Percentiles rank a stretch among this genome's conserved stretches.
Evolutionary conservation across 2,888 invertebrate genomes (phyloP).

Genomic region (Synanthedon myopaeformis): DNA sequence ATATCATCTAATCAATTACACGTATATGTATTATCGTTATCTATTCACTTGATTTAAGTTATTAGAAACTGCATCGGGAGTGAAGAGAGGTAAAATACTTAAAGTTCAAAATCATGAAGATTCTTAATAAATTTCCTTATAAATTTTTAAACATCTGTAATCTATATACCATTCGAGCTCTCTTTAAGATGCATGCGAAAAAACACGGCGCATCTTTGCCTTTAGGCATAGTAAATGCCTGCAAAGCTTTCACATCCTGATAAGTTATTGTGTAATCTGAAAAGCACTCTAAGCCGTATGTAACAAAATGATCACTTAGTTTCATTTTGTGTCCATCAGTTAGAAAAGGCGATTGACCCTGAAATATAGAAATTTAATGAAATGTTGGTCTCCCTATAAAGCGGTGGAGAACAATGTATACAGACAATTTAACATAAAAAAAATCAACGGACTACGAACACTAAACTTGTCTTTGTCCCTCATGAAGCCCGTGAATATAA

Average conservation of each 20-base stretch:
- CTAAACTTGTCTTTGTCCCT: no score
- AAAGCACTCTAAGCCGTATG: slow-evolving; percentile 4
- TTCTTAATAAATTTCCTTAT: not conserved
- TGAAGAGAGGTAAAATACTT: not conserved
- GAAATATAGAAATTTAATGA: not conserved
- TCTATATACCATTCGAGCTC: slow-evolving; percentile 14
- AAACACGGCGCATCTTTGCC: slow-evolving; percentile 11
- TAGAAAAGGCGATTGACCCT: not conserved
- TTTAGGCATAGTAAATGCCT: slow-evolving; percentile 7
- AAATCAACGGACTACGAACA: no score
- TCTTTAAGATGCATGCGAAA: slow-evolving; percentile 15
- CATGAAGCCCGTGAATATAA: no score
- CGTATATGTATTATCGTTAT: no score
- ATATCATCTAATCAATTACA: no score
- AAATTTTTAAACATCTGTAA: not conserved
- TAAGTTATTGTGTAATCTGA: slow-evolving; percentile 2
- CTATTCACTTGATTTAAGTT: no score
- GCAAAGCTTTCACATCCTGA: slow-evolving; percentile 6
- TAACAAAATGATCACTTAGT: slow-evolving; percentile 5
- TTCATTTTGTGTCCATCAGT: slow-evolving; percentile 4
- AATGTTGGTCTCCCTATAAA: no score
- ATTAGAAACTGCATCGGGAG: no score
- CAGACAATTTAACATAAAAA: no score
- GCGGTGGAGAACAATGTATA: no score
- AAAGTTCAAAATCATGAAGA: not conserved